These are phyloP conservation scores for Labroides dimidiatus DNA, from an alignment of 2,797 vertebrate genomes.

Conservation along the genomic window DNA sequence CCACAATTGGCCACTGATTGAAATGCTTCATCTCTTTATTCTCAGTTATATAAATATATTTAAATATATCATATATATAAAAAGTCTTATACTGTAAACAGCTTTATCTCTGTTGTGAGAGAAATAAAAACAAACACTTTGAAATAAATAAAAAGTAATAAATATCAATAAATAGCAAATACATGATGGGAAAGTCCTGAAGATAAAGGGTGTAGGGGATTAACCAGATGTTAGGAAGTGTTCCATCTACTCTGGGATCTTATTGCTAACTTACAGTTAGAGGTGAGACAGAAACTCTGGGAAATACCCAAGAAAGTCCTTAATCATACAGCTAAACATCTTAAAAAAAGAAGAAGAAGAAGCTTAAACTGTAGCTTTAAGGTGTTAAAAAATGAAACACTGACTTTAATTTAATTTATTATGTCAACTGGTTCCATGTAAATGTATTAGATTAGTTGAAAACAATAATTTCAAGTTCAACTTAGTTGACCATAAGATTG, in stretches of 20 bases:
- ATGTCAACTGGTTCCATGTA: no score
- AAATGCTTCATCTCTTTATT: conserved; percentile 72
- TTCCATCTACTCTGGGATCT: conserved; percentile 10
- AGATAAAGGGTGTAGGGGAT: conserved; percentile 33
- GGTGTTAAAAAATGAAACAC: conserved; percentile 6
- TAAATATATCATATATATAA: conserved; percentile 48
- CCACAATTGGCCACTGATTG: conserved; percentile 56
- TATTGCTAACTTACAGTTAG: conserved; percentile 45
- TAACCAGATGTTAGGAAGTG: conserved; percentile 64
- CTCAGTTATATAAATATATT: conserved; percentile 44
- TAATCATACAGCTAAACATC: conserved; percentile 24
- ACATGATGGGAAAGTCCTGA: conserved; percentile 77
- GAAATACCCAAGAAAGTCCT: conserved; percentile 74
- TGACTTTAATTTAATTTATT: no score
- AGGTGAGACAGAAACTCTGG: conserved; percentile 73
- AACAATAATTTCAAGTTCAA: no score
- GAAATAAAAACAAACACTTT: conserved; percentile 62
- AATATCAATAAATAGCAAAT: conserved; percentile 79
- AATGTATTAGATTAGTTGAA: no score
- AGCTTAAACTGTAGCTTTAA: not conserved
- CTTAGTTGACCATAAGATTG: no score
- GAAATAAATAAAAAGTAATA: conserved; percentile 78
- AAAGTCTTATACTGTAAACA: conserved; percentile 50
- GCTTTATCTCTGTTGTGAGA: conserved; percentile 60
- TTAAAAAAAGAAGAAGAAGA: not conserved